A percentile compares a stretch with the other conserved stretches of the same genome.
Evolutionary conservation across 2,113 vertebrate species (phyloP).

Genomic region (Syngnathoides biaculeatus): DNA sequence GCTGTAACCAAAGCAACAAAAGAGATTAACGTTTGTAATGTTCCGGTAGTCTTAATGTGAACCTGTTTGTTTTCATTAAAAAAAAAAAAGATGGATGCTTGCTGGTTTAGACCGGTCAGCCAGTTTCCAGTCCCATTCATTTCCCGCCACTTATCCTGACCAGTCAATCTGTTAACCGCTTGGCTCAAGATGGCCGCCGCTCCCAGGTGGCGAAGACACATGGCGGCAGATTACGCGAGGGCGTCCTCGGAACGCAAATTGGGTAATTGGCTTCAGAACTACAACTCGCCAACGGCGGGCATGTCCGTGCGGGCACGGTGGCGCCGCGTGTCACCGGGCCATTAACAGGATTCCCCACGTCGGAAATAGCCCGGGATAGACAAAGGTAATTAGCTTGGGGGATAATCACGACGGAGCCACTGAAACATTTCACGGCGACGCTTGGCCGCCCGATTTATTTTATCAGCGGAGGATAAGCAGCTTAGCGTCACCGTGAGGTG

Average conservation of each 20-base stretch:
- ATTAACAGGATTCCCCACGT: constrained; percentile 31
- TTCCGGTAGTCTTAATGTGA: too few species aligned
- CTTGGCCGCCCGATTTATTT: constrained; percentile 25
- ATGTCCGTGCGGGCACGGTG: constrained; percentile 14
- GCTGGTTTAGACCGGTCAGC: background rate
- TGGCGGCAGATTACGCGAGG: background rate
- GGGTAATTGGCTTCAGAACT: constrained; percentile 30
- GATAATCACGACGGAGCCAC: constrained; percentile 37
- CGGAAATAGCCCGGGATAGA: constrained; percentile 54
- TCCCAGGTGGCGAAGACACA: background rate
- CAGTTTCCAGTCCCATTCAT: background rate
- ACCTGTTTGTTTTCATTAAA: too few species aligned
- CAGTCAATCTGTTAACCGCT: background rate
- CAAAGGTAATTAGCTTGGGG: constrained; percentile 53
- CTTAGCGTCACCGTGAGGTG: constrained; percentile 25
- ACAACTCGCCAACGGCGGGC: constrained; percentile 1
- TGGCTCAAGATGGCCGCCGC: background rate
- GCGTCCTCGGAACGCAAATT: constrained; percentile 3
- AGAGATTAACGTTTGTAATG: too few species aligned
- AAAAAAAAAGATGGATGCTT: too few species aligned
- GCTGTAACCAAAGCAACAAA: too few species aligned
- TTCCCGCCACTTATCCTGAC: background rate
- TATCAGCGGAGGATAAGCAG: constrained; percentile 25
- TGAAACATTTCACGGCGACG: constrained; percentile 28
- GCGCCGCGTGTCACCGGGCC: constrained; percentile 32